Evolutionary conservation across 2,888 invertebrate genomes (phyloP).

Genomic region (Volucella bombylans): DNA sequence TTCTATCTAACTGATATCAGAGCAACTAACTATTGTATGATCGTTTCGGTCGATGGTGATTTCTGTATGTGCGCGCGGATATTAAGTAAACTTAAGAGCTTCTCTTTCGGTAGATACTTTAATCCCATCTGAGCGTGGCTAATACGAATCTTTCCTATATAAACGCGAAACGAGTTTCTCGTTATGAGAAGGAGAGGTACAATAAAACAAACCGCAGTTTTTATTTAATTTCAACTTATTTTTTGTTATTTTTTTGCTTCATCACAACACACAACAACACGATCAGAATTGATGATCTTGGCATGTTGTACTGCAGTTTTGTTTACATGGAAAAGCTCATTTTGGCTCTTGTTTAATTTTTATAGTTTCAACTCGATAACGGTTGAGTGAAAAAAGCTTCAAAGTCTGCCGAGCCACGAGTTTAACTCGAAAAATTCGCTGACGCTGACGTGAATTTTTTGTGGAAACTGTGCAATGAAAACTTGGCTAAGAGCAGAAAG

Average conservation of each 20-base stretch:
- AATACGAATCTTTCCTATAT: constrained; percentile 73
- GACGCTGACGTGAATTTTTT: constrained; percentile 35
- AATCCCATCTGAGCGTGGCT: constrained; percentile 73
- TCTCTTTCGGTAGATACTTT: constrained; percentile 74
- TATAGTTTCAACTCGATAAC: constrained; percentile 34
- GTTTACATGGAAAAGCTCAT: constrained; percentile 67
- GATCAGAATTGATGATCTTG: constrained; percentile 37
- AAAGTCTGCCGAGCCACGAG: not conserved
- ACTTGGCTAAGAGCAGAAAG: constrained; percentile 42
- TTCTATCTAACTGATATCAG: constrained; percentile 69
- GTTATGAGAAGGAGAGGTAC: constrained; percentile 68
- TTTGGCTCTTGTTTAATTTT: constrained; percentile 29
- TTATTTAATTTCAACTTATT: not conserved
- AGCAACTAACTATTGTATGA: constrained; percentile 62
- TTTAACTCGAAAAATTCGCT: constrained; percentile 13
- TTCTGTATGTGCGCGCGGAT: constrained; percentile 66
- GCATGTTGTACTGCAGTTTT: constrained; percentile 50
- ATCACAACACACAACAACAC: constrained; percentile 30
- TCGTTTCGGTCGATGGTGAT: constrained; percentile 58
- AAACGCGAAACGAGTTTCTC: constrained; percentile 72
- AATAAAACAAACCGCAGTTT: constrained; percentile 34
- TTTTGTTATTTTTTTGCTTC: constrained; percentile 11
- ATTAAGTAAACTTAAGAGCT: constrained; percentile 70
- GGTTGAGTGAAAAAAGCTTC: constrained; percentile 44
- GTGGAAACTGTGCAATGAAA: constrained; percentile 47